Evolutionary conservation across 2,113 vertebrate genomes (phyloP), one percentile per base, ranked within the genome.

Genomic region (Vombatus ursinus): DNA sequence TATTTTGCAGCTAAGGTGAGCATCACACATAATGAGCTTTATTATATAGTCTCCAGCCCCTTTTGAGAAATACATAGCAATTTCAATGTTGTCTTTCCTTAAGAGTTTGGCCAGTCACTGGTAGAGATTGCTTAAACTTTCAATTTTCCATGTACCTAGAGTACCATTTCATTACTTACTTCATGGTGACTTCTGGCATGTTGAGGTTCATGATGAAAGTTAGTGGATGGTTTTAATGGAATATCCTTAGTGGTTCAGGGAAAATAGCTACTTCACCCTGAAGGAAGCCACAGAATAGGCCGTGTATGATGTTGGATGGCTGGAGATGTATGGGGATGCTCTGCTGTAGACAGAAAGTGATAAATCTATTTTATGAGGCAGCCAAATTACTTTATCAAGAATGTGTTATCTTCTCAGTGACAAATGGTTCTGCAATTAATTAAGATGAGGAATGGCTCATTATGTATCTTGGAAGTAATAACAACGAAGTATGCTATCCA

Each of bases 61-160:
- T 23, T 84, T 22, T 84, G 16, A 68, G 19, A 26, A 9, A 1
- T 28, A 3, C 0, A 0, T 16, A 19, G 48, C 22, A 14, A 6
- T 24, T 14, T 0, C 3, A 0, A 1, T 1, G 14, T 0, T 5
- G 91, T 48, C n/a, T 23, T 11, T 9, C 52, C 0, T 19, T 44
- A 26, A 14, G 0, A 10, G 47, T 14, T 0, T 5, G 92, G 10
- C 28, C 50, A 11, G 44, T 2, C 10, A 0, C 51, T 3, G 90
- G 47, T 50, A 48, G 12, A 3, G 0, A 92, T 8, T 49, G 37
- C 49, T 89, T 8, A 89, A 31, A 50, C 49, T 12, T 31, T 57
- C 54, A 19, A 2, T 48, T 50, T 92, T 23, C 52, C 48, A 1
- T 23, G 48, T 50, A 23, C 52, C 37, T 44, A 4, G 44, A 48